Percentiles rank a stretch among this genome's conserved stretches.
phyloP scores from a whole-genome alignment of 2,888 invertebrate species.

The Nineta flava region DNA sequence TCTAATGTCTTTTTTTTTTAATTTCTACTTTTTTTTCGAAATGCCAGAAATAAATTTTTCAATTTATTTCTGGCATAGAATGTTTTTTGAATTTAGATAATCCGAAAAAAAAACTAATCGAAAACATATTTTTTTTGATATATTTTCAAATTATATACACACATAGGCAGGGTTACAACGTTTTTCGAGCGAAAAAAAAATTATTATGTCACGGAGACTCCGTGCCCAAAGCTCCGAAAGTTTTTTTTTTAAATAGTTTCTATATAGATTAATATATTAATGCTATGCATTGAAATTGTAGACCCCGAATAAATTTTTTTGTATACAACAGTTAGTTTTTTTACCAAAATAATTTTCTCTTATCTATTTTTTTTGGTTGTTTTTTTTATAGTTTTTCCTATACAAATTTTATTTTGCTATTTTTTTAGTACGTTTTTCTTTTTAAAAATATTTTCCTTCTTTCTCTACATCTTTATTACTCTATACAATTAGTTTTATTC shows the following conservation, averaged over 20 bases:
- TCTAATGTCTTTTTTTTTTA: neutral
- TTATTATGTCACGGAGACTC: neutral
- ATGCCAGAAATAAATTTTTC: no score
- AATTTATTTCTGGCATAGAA: no score
- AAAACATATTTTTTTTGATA: slow-evolving; percentile 7
- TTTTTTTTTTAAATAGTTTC: neutral
- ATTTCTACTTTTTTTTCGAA: neutral
- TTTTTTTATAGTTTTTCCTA: neutral
- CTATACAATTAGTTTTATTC: slow-evolving; percentile 6
- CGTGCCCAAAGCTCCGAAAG: neutral
- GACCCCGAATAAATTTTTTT: no score
- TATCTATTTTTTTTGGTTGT: no score
- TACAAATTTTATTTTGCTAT: slow-evolving; percentile 9
- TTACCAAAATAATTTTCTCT: no score
- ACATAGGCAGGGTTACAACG: slow-evolving; percentile 5
- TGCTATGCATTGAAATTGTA: no score
- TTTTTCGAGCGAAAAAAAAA: neutral
- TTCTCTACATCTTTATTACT: no score
- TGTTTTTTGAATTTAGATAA: no score
- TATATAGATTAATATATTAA: neutral
- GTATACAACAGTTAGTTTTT: no score
- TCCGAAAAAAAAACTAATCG: neutral
- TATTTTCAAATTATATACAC: slow-evolving; percentile 5
- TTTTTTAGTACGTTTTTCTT: slow-evolving; percentile 6
- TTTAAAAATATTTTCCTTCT: slow-evolving; percentile 8